Conservation (phyloP, 2,888 invertebrate genomes). For the Limnephilus marmoratus region DNA sequence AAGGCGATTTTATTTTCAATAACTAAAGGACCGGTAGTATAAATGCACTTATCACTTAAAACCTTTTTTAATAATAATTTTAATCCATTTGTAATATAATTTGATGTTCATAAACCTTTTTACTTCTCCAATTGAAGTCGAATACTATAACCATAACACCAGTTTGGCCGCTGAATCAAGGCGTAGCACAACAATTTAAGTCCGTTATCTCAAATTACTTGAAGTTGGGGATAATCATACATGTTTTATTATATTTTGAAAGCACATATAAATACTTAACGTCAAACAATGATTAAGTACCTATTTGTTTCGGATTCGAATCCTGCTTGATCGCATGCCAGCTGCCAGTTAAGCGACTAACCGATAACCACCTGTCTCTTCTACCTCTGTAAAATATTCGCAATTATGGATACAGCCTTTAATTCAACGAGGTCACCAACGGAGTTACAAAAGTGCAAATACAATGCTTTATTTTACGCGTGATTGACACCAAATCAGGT, state of each 20-base stretch:
- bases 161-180: background rate
- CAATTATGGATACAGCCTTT: background rate
- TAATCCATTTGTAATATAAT: too few species aligned
- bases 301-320: background rate
- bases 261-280: background rate
- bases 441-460: background rate
- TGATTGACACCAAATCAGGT: constrained; percentile 12
- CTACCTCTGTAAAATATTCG: background rate
- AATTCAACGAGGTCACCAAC: constrained; percentile 1
- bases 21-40: too few species aligned
- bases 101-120: too few species aligned
- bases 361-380: background rate
- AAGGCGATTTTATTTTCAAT: too few species aligned
- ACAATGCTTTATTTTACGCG: constrained; percentile 24
- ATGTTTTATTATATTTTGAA: too few species aligned
- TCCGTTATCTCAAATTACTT: too few species aligned
- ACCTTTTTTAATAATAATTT: too few species aligned
- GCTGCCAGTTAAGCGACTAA: background rate
- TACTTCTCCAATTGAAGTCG: too few species aligned
- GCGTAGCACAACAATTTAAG: background rate
- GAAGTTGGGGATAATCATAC: background rate
- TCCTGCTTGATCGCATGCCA: background rate
- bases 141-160: background rate
- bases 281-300: background rate
- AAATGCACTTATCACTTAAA: too few species aligned